These are phyloP conservation scores for Pteria penguin DNA, from an alignment of 2,888 invertebrate species.

Conservation along the genomic window DNA sequence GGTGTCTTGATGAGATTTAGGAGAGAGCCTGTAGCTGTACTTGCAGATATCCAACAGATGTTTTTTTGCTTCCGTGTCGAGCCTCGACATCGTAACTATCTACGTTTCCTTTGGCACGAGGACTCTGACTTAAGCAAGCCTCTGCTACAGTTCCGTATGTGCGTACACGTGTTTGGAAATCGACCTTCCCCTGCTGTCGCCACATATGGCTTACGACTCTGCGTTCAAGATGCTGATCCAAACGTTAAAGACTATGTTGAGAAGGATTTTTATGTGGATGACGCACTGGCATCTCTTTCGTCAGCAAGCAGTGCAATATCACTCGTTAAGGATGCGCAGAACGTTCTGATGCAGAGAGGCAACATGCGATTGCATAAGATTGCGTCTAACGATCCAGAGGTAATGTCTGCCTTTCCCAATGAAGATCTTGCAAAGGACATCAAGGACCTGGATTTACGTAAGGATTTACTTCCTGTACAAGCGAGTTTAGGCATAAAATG, in stretches of 20 bases:
- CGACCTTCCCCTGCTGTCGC: slow-evolving; percentile 50
- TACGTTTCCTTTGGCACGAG: slow-evolving; percentile 52
- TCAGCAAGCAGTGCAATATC: slow-evolving; percentile 24
- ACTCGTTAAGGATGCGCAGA: slow-evolving; percentile 38
- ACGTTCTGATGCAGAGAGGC: slow-evolving; percentile 31
- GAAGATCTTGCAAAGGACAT: slow-evolving; percentile 51
- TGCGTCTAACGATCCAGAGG: slow-evolving; percentile 45
- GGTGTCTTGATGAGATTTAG: slow-evolving; percentile 47
- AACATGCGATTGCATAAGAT: slow-evolving; percentile 57
- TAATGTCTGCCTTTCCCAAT: slow-evolving; percentile 47
- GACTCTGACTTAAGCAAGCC: slow-evolving; percentile 38
- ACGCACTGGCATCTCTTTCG: slow-evolving; percentile 44
- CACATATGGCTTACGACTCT: slow-evolving; percentile 45
- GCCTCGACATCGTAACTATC: slow-evolving; percentile 41
- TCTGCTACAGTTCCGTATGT: slow-evolving; percentile 50
- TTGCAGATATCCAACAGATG: slow-evolving; percentile 53
- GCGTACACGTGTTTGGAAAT: slow-evolving; percentile 50
- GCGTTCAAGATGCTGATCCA: slow-evolving; percentile 22
- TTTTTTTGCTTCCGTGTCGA: slow-evolving; percentile 47
- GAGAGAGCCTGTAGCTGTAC: slow-evolving; percentile 37
- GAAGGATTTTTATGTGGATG: slow-evolving; percentile 56
- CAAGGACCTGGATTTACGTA: slow-evolving; percentile 41
- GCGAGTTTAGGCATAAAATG: slow-evolving; percentile 43
- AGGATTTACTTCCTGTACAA: slow-evolving; percentile 30
- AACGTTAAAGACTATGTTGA: slow-evolving; percentile 37